Evolutionary conservation across 2,113 vertebrate genomes (phyloP).

Genomic region (Grammomys surdaster): DNA sequence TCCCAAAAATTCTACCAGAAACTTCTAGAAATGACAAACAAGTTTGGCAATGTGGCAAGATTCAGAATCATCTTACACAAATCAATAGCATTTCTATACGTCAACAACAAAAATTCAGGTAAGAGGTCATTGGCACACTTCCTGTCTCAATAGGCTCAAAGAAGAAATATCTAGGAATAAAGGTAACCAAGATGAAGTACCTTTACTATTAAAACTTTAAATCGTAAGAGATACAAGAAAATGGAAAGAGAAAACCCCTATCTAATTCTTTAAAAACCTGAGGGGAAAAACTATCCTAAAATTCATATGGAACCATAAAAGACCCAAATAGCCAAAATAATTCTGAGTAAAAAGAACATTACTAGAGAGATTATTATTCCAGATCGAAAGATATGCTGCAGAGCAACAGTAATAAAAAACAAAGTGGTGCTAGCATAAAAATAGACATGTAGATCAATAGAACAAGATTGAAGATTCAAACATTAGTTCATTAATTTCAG

Average conservation of each 20-base stretch:
- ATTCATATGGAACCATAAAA: neutral
- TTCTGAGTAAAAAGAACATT: neutral
- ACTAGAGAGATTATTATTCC: neutral
- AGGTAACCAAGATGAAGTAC: neutral
- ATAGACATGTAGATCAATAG: neutral
- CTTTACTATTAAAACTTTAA: neutral
- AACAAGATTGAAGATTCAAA: neutral
- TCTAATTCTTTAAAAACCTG: neutral
- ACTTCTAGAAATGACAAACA: neutral
- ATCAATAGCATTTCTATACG: neutral
- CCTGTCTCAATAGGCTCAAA: neutral
- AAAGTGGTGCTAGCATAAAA: neutral
- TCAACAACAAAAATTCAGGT: neutral
- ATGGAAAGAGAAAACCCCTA: neutral
- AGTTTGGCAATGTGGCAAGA: neutral
- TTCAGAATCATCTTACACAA: neutral
- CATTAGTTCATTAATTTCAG: neutral
- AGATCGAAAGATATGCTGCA: neutral
- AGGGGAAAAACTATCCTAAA: neutral
- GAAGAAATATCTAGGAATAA: neutral
- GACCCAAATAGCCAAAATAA: neutral
- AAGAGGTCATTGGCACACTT: neutral
- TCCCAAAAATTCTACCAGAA: neutral
- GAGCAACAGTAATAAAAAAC: neutral
- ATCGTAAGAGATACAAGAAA: neutral